These are phyloP conservation scores for Drosophila busckii DNA, from an alignment of 1,140 invertebrate species.

Conservation along the genomic window DNA sequence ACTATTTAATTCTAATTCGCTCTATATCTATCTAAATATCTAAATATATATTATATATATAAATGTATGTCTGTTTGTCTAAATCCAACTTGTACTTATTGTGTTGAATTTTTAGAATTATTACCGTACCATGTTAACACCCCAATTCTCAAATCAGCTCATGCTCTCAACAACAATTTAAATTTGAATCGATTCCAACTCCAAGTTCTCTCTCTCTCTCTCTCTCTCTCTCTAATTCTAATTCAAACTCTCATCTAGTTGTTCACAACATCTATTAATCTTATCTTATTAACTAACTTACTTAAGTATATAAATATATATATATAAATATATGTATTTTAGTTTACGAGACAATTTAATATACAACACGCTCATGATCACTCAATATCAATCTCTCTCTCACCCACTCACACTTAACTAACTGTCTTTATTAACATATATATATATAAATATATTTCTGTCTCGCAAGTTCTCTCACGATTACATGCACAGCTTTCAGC, in stretches of 20 bases:
- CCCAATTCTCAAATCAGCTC: slow-evolving; percentile 57
- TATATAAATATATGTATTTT: slow-evolving; percentile 25
- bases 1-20: too few relatives aligned
- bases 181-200: slow-evolving; percentile 24
- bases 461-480: slow-evolving; percentile 35
- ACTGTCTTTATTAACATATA: slow-evolving; percentile 17
- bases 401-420: slow-evolving; percentile 2
- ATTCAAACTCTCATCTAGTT: slow-evolving; percentile 38
- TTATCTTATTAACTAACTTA: too few relatives aligned
- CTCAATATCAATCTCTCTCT: slow-evolving; percentile 10
- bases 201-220: too few relatives aligned
- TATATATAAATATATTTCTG: slow-evolving; percentile 6
- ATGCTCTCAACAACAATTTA: slow-evolving; percentile 41
- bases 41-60: slow-evolving; percentile 20
- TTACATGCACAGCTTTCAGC: slow-evolving; percentile 39
- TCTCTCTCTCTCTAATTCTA: slow-evolving; percentile 46
- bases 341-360: slow-evolving; percentile 7
- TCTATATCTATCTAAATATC: slow-evolving; percentile 36
- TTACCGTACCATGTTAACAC: slow-evolving; percentile 51
- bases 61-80: slow-evolving; percentile 63
- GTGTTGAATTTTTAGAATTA: slow-evolving; percentile 63
- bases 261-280: slow-evolving; percentile 26
- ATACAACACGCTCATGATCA: slow-evolving; percentile 20
- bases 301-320: too few relatives aligned
- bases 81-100: slow-evolving; percentile 61